A percentile compares a stretch with the other conserved stretches of the same genome.
These are phyloP conservation scores for Strigamia maritima DNA, from an alignment of 2,888 invertebrate genomes.

Conservation along the genomic window DNA sequence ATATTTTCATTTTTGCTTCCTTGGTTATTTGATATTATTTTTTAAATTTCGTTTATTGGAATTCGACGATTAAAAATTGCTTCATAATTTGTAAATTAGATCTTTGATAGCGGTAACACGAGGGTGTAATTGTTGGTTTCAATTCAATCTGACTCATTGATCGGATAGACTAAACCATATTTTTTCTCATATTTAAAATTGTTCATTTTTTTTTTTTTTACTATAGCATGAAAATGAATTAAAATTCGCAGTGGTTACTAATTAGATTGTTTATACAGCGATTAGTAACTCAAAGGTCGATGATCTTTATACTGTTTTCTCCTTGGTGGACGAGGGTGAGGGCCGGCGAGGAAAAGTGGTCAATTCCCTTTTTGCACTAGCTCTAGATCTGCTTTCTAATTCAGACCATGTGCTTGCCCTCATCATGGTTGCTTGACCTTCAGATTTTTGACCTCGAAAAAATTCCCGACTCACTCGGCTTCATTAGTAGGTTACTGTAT, in stretches of 20 bases:
- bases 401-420: constrained; percentile 17
- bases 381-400: constrained; percentile 15
- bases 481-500: constrained; percentile 28
- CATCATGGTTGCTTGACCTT: constrained; percentile 36
- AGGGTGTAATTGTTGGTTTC: neutral
- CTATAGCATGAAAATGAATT: neutral
- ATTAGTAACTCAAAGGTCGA: neutral
- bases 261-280: neutral
- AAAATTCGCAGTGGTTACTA: neutral
- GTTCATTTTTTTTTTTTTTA: neutral
- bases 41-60: neutral
- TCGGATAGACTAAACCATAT: neutral
- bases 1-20: neutral
- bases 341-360: constrained; percentile 35
- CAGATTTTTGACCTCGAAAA: constrained; percentile 38
- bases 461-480: neutral
- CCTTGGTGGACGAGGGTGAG: neutral
- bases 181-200: neutral
- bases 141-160: neutral
- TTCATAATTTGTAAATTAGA: neutral
- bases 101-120: neutral
- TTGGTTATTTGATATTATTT: neutral
- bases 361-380: constrained; percentile 29
- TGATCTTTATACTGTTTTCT: neutral
- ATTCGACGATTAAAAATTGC: neutral